phyloP scores from a whole-genome alignment of 1,140 invertebrate species.

The Lepidotrigona ventralis region DNA sequence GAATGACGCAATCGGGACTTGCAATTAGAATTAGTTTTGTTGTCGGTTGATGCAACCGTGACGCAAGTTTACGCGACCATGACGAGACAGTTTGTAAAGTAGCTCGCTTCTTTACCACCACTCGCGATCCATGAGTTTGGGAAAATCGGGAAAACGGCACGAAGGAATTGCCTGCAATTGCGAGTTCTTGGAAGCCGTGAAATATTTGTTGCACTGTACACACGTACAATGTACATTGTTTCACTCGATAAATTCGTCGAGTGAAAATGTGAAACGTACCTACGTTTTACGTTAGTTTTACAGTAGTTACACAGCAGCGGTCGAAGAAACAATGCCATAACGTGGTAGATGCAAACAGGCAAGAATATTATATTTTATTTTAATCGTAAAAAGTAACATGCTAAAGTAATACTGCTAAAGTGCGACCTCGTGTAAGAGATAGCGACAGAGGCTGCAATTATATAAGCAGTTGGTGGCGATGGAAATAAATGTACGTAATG shows the following conservation, averaged over 20 bases:
- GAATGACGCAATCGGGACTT: constrained; percentile 17
- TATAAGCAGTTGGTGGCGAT: background rate
- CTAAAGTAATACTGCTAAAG: background rate
- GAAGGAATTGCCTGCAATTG: background rate
- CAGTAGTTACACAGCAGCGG: too few relatives aligned
- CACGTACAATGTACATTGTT: background rate
- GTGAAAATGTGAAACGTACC: too few relatives aligned
- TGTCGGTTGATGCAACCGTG: constrained; percentile 56
- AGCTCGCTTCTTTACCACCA: background rate
- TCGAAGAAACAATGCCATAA: too few relatives aligned
- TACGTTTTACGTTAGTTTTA: too few relatives aligned
- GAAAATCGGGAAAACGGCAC: background rate
- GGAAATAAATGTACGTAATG: background rate
- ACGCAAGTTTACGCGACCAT: constrained; percentile 47
- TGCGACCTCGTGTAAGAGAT: background rate
- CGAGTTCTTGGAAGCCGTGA: background rate
- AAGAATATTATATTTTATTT: background rate
- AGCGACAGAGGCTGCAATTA: background rate
- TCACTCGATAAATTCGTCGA: background rate
- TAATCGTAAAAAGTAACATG: background rate
- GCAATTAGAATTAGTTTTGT: background rate
- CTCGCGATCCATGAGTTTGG: background rate
- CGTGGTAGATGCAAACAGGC: too few relatives aligned
- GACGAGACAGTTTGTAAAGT: constrained; percentile 21
- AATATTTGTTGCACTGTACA: too few relatives aligned